Base-by-base conservation (phyloP, 2,113 vertebrate species). In the Tyto alba region DNA sequence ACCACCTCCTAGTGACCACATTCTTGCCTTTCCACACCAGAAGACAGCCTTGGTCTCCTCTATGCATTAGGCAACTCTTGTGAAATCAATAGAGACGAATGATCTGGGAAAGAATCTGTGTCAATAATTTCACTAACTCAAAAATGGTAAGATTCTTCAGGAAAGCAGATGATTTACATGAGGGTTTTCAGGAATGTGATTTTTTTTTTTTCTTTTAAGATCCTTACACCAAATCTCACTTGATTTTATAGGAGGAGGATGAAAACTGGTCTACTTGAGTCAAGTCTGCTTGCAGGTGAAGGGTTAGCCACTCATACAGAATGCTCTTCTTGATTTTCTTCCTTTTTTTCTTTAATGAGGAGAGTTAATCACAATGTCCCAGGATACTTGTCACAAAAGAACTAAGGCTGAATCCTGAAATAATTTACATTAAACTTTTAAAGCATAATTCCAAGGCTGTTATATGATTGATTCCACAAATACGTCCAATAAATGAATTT, bases 291-390 rank as follows among this genome's bases (percentile, higher is more conserved):
- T 74, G 38, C 22, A 81, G 25, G 7, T 71, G 26, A 79, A 84
- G 30, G 22, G 8, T 5, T 43, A 11, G 2, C 1, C 30, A 29
- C 53, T 34, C 30, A 53, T 38, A 11, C 43, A 57, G 3, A 89
- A 64, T 45, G 9, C 0, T 36, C 8, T 48, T 60, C 13, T n/a
- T 5, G 16, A 45, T 1, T 29, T 34, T 16, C 0, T 7, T 38
- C 38, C 0, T 29, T 36, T 7, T 2, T 27, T 47, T 23, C 32
- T 22, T 41, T 67, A 45, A 57, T 36, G 18, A 45, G 3, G 11
- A 14, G 0, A 1, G n/a, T 57, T 78, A 53, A 67, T 57, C 21
- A 21, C 36, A 81, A 9, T 38, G 13, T 27, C 9, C 13, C 27
- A 66, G 11, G 4, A 48, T 41, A 73, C 16, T 62, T 77, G 23